A percentile compares a stretch with the other conserved stretches of the same genome.
Conservation (phyloP, 2,888 invertebrate species). For the Rhagonycha lutea region DNA sequence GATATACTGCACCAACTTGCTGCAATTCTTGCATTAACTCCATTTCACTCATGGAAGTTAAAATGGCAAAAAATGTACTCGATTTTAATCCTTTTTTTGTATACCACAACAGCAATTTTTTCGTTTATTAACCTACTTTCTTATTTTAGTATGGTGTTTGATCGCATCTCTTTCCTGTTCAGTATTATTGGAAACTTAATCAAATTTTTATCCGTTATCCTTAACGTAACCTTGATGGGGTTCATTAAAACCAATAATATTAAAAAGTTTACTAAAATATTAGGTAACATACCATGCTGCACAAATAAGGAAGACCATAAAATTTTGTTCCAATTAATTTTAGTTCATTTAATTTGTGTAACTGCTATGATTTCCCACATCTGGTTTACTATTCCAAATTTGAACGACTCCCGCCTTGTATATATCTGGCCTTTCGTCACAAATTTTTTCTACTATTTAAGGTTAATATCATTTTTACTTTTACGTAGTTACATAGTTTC, state of each 20-base stretch:
- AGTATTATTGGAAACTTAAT: neutral
- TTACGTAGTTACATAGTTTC: neutral
- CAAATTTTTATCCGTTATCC: neutral
- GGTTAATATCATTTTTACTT: neutral
- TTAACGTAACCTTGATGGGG: neutral
- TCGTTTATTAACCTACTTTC: neutral
- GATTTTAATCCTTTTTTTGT: neutral
- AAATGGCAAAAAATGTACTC: neutral
- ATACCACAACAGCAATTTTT: neutral
- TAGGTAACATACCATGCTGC: neutral
- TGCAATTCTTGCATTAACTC: neutral
- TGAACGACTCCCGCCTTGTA: neutral
- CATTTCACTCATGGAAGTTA: neutral
- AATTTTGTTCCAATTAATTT: neutral
- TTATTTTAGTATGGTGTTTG: fast-evolving
- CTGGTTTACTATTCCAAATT: neutral
- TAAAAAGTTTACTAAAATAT: neutral
- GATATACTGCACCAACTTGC: neutral
- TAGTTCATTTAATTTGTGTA: neutral
- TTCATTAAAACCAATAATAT: neutral
- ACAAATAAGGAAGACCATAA: neutral
- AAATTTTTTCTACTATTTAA: neutral
- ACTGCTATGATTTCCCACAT: neutral
- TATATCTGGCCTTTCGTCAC: neutral
- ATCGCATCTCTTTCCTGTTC: neutral